These are phyloP conservation scores for Hipposideros armiger DNA, from an alignment of 2,113 vertebrate genomes.

Conservation along the genomic window DNA sequence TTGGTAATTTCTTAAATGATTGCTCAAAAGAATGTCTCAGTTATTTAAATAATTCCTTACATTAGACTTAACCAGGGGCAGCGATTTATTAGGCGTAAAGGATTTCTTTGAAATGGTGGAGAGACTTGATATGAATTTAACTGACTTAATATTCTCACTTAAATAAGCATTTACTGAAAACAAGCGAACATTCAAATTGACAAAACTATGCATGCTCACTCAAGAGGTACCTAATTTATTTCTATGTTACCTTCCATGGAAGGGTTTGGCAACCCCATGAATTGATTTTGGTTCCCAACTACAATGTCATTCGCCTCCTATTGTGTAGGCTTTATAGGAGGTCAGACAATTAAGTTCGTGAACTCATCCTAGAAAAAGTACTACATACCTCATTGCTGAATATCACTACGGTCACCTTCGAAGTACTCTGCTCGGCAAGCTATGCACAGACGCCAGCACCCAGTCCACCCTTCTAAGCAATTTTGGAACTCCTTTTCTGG, in stretches of 20 bases:
- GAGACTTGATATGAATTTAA: neutral
- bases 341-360: no score
- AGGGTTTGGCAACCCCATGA: neutral
- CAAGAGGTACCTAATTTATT: neutral
- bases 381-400: no score
- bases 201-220: neutral
- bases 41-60: neutral
- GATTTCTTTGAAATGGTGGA: neutral
- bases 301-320: neutral
- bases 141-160: neutral
- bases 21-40: conserved; percentile 23
- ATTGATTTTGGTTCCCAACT: neutral
- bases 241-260: neutral
- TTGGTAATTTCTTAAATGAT: neutral
- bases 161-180: conserved; percentile 13
- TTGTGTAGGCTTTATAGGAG: neutral
- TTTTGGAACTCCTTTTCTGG: no score
- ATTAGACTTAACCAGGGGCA: neutral
- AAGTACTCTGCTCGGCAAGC: no score
- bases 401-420: no score
- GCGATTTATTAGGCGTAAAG: neutral
- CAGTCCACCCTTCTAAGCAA: no score
- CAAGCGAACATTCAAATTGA: neutral
- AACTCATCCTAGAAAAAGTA: no score
- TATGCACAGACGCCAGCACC: no score